These are phyloP conservation scores for Sebastes wilsoni DNA, from an alignment of 2,797 vertebrate species.

Conservation along the genomic window DNA sequence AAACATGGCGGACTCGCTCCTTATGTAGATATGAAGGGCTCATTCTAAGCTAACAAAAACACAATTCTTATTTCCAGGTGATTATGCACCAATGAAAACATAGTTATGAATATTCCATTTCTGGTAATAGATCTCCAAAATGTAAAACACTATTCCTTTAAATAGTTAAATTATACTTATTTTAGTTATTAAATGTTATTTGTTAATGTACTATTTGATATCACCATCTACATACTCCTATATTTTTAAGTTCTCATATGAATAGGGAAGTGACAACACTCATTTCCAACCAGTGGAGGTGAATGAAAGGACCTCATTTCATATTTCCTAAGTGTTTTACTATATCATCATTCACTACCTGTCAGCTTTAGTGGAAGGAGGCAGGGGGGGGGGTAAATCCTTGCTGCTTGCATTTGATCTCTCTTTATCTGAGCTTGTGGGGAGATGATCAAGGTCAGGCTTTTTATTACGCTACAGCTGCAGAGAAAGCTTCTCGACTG, in stretches of 20 bases:
- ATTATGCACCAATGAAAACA: not conserved
- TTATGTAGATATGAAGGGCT: not conserved
- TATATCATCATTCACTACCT: slow-evolving; percentile 51
- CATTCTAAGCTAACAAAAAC: not conserved
- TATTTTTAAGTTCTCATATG: not conserved
- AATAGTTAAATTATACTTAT: not conserved
- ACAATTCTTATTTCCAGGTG: not conserved
- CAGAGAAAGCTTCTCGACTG: slow-evolving; percentile 5
- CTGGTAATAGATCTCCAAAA: not conserved
- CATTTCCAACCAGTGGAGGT: slow-evolving; percentile 3
- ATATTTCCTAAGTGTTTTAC: slow-evolving; percentile 47
- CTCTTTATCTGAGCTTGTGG: slow-evolving; percentile 44
- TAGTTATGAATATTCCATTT: not conserved
- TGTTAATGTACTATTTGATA: not conserved
- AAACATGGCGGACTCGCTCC: not conserved
- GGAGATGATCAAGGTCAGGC: slow-evolving; percentile 60
- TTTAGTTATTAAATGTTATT: not conserved
- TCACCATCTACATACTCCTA: not conserved
- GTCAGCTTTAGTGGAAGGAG: slow-evolving; percentile 29
- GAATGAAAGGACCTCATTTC: slow-evolving; percentile 14
- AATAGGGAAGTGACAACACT: not conserved
- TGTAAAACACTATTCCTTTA: not conserved
- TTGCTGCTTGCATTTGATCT: slow-evolving; percentile 48
- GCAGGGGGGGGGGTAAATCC: slow-evolving; percentile 17
- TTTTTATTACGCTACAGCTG: slow-evolving; percentile 39